These are phyloP conservation scores for Enchytraeus crypticus DNA, from an alignment of 2,888 invertebrate species.

Conservation along the genomic window DNA sequence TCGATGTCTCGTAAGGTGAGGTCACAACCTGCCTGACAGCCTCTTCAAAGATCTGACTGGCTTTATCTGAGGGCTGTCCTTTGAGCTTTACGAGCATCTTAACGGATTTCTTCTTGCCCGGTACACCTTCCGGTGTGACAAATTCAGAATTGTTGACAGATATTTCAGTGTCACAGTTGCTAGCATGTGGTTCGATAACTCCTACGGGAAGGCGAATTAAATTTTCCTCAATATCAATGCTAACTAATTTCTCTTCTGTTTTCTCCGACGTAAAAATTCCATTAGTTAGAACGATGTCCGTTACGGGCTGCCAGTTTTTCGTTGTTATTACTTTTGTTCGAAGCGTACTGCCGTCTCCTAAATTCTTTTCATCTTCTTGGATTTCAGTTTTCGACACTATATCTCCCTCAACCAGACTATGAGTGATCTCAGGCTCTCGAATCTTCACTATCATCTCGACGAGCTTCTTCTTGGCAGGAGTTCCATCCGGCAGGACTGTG, in stretches of 20 bases:
- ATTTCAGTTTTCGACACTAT: background rate
- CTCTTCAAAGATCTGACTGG: background rate
- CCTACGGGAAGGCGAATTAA: constrained; percentile 3
- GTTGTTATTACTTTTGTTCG: constrained; percentile 3
- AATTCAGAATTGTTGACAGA: constrained; percentile 1
- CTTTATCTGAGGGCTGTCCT: background rate
- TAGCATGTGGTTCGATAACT: constrained; percentile 8
- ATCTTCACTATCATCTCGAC: constrained; percentile 2
- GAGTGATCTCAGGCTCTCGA: background rate
- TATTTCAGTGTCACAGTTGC: constrained; percentile 8
- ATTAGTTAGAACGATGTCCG: constrained; percentile 4
- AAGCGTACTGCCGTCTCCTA: background rate
- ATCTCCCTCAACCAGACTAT: constrained; percentile 2
- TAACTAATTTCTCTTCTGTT: constrained; percentile 1
- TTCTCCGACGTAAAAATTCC: background rate
- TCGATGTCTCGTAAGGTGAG: background rate
- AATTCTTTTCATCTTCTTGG: constrained; percentile 2
- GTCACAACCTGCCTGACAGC: background rate
- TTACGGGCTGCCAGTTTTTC: background rate
- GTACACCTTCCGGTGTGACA: constrained; percentile 1
- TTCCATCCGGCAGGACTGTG: constrained; percentile 2
- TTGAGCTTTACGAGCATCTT: constrained; percentile 4
- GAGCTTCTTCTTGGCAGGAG: constrained; percentile 4
- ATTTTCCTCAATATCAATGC: constrained; percentile 1
- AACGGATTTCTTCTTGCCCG: background rate